Evolutionary conservation across 2,113 vertebrate species (phyloP).

Genomic region (Plotosus lineatus): DNA sequence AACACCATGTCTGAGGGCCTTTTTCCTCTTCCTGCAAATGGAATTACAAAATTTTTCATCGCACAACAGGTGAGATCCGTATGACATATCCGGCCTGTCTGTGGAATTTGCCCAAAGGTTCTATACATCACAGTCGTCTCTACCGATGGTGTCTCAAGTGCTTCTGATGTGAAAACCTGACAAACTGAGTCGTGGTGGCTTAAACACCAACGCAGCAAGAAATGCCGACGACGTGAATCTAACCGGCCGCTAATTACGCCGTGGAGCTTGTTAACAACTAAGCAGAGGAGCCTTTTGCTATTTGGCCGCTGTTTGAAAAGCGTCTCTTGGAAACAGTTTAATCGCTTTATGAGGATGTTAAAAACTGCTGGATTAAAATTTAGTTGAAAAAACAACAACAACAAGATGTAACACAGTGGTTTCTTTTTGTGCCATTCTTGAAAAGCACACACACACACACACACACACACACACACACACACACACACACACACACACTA

Average conservation of each 20-base stretch:
- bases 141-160: not conserved
- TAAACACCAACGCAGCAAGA: not conserved
- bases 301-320: slow-evolving; percentile 28
- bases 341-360: not conserved
- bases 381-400: not conserved
- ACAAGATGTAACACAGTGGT: slow-evolving; percentile 4
- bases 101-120: no score
- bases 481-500: slow-evolving; percentile 33
- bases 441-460: slow-evolving; percentile 11
- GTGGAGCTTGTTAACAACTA: slow-evolving; percentile 31
- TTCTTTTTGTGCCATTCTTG: slow-evolving; percentile 14
- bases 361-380: not conserved
- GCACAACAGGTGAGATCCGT: no score
- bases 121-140: no score
- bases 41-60: no score
- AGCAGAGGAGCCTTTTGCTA: slow-evolving; percentile 27
- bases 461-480: slow-evolving; percentile 34
- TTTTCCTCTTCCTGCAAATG: no score
- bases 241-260: slow-evolving; percentile 38
- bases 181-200: not conserved
- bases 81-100: no score
- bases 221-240: slow-evolving; percentile 3
- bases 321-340: slow-evolving; percentile 26
- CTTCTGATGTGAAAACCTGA: not conserved
- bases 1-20: no score